Conservation (phyloP, 2,113 vertebrate genomes). For the Desmodus rotundus region DNA sequence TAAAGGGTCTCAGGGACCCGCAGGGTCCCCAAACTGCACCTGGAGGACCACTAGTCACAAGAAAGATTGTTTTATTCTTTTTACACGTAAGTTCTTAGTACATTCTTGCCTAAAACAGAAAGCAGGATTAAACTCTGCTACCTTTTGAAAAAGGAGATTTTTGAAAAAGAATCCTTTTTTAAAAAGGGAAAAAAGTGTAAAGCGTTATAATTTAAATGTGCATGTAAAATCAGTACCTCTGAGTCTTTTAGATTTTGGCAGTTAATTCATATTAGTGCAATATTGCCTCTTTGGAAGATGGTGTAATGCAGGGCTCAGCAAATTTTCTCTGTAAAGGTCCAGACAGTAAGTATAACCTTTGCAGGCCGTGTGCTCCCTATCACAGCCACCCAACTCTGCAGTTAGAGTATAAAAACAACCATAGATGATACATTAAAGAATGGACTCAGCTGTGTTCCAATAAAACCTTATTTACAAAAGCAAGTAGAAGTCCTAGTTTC, state of each 20-base stretch:
- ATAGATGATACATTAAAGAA: neutral
- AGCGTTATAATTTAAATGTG: slow-evolving; percentile 1
- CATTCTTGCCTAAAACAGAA: neutral
- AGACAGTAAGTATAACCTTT: neutral
- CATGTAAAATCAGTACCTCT: neutral
- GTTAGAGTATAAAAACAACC: neutral
- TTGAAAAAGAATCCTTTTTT: neutral
- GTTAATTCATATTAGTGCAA: neutral
- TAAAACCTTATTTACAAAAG: neutral
- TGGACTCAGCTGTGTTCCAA: neutral
- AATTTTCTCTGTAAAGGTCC: neutral
- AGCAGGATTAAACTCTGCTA: neutral
- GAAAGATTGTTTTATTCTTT: neutral
- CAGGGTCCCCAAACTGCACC: neutral
- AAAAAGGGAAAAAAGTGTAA: neutral
- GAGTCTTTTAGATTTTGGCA: neutral
- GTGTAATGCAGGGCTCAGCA: neutral
- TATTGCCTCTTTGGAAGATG: neutral
- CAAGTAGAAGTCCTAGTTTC: neutral
- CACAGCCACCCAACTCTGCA: neutral
- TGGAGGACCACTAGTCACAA: neutral
- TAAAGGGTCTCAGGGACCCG: neutral
- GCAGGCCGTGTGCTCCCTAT: neutral
- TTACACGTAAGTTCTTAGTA: neutral
- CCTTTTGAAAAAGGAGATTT: neutral